phyloP scores from a whole-genome alignment of 2,888 invertebrate genomes.

The Ochropleura leucogaster region DNA sequence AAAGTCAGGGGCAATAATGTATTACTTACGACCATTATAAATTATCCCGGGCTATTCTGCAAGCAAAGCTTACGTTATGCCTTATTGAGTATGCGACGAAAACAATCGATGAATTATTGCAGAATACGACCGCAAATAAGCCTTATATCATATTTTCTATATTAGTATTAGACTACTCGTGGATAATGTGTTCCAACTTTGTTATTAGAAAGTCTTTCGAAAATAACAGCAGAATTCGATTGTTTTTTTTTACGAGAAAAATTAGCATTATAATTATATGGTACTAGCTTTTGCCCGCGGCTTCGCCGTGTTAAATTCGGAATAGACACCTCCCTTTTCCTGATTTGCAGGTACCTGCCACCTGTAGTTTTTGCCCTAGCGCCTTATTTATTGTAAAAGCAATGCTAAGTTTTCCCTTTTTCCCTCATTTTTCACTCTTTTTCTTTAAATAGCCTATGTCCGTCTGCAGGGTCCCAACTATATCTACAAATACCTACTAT shows the following conservation, averaged over 20 bases:
- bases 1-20: conserved; percentile 44
- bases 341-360: too few relatives aligned
- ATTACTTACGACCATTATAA: conserved; percentile 65
- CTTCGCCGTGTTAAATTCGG: too few relatives aligned
- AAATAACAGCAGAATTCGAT: conserved; percentile 25
- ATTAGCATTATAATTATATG: too few relatives aligned
- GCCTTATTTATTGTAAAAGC: too few relatives aligned
- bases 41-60: conserved; percentile 71
- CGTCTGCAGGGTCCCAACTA: too few relatives aligned
- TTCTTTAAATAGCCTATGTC: too few relatives aligned
- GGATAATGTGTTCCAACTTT: conserved; percentile 54
- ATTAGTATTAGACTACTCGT: conserved; percentile 49
- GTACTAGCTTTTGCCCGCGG: too few relatives aligned
- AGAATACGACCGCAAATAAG: conserved; percentile 70
- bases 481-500: too few relatives aligned
- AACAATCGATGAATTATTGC: conserved; percentile 84
- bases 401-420: too few relatives aligned
- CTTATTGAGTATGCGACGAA: conserved; percentile 86
- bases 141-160: conserved; percentile 72
- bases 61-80: conserved; percentile 83
- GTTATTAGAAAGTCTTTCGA: conserved; percentile 41
- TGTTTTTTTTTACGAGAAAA: background rate
- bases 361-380: too few relatives aligned
- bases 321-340: too few relatives aligned
- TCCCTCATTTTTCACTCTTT: too few relatives aligned